Evolutionary conservation across 2,888 invertebrate species (phyloP).

Genomic region (Microctonus hyperodae): DNA sequence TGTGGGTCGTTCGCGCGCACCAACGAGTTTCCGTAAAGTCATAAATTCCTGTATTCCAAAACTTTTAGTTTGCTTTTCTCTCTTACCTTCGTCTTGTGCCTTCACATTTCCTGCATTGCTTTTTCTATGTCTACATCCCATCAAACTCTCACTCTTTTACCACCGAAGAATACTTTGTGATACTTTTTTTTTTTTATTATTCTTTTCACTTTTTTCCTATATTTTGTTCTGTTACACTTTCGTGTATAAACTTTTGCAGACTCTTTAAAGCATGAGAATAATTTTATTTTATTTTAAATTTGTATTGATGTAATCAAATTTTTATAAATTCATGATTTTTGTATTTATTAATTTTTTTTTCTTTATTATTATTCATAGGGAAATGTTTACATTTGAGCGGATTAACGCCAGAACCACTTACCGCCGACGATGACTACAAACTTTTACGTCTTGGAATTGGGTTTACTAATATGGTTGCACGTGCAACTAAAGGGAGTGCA

Average conservation of each 20-base stretch:
- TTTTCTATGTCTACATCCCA: background rate
- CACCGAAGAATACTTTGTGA: conserved; percentile 29
- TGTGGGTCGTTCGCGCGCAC: conserved; percentile 34
- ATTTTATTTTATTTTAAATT: background rate
- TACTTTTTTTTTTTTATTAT: conserved; percentile 16
- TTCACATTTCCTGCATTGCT: conserved; percentile 5
- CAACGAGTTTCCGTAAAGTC: conserved; percentile 41
- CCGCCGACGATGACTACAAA: conserved; percentile 95
- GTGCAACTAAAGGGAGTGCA: conserved; percentile 95
- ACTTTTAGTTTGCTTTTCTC: conserved; percentile 25
- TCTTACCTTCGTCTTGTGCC: conserved; percentile 13
- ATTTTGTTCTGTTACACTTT: conserved; percentile 7
- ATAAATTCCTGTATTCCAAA: conserved; percentile 39
- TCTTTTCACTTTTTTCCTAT: conserved; percentile 17
- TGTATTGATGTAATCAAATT: background rate
- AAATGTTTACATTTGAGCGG: conserved; percentile 95
- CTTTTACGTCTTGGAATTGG: conserved; percentile 93
- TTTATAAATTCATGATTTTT: background rate
- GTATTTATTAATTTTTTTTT: conserved; percentile 6
- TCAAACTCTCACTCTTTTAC: conserved; percentile 27
- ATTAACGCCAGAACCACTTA: conserved; percentile 93
- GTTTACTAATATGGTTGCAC: conserved; percentile 96
- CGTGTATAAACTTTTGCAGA: background rate
- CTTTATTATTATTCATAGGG: conserved; percentile 66
- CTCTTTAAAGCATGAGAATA: background rate